Evolutionary conservation across 2,888 invertebrate species (phyloP), one percentile per base, ranked within the genome.

Genomic region (Sarcophaga subvicina): DNA sequence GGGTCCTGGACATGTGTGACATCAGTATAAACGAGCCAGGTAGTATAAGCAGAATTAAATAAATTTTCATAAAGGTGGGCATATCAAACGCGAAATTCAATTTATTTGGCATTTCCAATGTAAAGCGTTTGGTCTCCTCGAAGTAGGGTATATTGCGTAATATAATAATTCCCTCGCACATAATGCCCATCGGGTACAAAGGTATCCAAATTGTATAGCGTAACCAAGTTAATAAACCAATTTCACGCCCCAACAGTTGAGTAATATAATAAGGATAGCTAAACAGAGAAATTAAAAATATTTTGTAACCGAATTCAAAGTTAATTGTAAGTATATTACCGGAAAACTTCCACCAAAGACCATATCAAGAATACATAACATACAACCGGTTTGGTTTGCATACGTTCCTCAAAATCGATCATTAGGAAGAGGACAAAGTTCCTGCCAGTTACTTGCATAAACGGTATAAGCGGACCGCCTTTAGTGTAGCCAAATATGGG

Each of bases 141-240:
- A 98, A 97, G 92, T 97, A 97, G 0, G 98, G 97, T 91, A 99
- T 96, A 92, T 98, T 97, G 76, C 97, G 95, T 22, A 97, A 94
- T 64, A 97, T 95, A 17, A 97, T 95, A 4, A 97, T 95, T 0
- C 97, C 97, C 94, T 99, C 99, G 90, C 97, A 97, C 1, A 98
- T 91, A 89, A 98, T 96, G 8, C 98, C 99, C 62, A 98, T 92
- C 0, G 99, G 99, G 93, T 99, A 99, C 0, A 99, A 94, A 0
- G 98, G 96, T 88, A 99, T 97, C 99, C 99, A 99, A 80, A 98
- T 95, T 0, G 97, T 97, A 93, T 99, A 99, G 20, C 99, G 95
- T 3, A 99, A 93, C 99, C 99, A 99, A 0, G 98, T 98, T 11
- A 99, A 93, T 4, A 97, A 90, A 69, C 95, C 94, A 54, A 97